A percentile compares a stretch with the other conserved stretches of the same genome.
phyloP scores from a whole-genome alignment of 2,113 vertebrate species.

The Percina caprodes region DNA sequence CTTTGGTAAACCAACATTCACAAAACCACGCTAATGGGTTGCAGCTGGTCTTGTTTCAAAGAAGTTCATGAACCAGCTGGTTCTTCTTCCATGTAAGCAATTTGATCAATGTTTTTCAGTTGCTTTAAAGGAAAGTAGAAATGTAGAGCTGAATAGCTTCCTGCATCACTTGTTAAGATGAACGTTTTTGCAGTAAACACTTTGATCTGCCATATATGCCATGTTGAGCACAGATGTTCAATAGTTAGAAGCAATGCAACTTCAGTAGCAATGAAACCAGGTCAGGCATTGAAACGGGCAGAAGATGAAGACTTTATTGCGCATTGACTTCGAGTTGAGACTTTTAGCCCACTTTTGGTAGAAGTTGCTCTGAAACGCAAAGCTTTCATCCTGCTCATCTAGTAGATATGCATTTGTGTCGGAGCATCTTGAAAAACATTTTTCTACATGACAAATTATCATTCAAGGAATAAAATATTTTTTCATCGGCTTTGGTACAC shows the following conservation, averaged over 20 bases:
- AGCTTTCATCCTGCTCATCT: slow-evolving; percentile 51
- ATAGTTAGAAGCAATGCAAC: slow-evolving; percentile 61
- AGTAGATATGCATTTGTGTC: slow-evolving; percentile 66
- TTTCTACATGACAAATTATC: slow-evolving; percentile 58
- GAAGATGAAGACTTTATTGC: slow-evolving; percentile 38
- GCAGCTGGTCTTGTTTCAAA: slow-evolving; percentile 4
- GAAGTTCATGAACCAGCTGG: background rate
- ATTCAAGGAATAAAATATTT: slow-evolving; percentile 62
- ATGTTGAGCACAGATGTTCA: slow-evolving; percentile 50
- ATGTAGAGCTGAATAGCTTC: slow-evolving; percentile 1
- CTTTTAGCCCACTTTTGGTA: slow-evolving; percentile 8
- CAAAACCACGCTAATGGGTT: background rate
- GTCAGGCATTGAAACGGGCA: slow-evolving; percentile 30
- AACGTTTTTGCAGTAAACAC: slow-evolving; percentile 49
- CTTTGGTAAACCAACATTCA: background rate
- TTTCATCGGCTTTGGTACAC: slow-evolving; percentile 77
- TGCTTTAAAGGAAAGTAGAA: slow-evolving; percentile 1
- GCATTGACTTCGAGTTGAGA: slow-evolving; percentile 41
- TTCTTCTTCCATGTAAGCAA: slow-evolving; percentile 17
- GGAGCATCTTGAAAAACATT: slow-evolving; percentile 48
- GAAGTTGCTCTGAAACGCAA: slow-evolving; percentile 34
- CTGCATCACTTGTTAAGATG: slow-evolving; percentile 55
- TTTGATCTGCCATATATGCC: slow-evolving; percentile 53
- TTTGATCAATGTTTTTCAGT: background rate
- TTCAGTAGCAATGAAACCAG: slow-evolving; percentile 56